Evolutionary conservation across 2,113 vertebrate genomes (phyloP).

Genomic region (Ciconia boyciana): DNA sequence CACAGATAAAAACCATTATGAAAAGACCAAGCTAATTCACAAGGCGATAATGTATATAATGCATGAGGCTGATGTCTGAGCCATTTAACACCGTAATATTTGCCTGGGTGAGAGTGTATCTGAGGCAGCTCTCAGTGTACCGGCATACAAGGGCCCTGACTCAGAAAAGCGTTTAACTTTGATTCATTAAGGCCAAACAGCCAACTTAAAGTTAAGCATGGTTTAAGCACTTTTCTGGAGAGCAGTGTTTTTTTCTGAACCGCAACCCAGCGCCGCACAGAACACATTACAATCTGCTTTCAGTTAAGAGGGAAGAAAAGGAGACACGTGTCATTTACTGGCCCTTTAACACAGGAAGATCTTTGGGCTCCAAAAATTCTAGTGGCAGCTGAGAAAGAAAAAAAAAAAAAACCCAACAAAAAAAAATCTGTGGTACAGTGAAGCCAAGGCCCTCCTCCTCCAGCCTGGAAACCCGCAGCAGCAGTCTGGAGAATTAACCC

Average conservation of each 20-base stretch:
- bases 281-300: background rate
- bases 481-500: background rate
- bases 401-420: background rate
- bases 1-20: accelerated
- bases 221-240: constrained; percentile 6
- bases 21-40: background rate
- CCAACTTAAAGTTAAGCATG: background rate
- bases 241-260: background rate
- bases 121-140: background rate
- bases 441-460: background rate
- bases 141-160: accelerated
- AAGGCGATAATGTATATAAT: accelerated
- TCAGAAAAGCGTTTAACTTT: background rate
- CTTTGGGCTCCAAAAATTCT: constrained; percentile 8
- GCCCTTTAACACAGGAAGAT: constrained; percentile 17
- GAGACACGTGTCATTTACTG: constrained; percentile 20
- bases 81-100: accelerated
- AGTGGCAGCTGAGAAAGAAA: background rate
- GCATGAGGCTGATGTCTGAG: background rate
- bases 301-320: constrained; percentile 5
- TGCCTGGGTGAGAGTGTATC: background rate
- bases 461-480: background rate
- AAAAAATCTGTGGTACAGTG: background rate
- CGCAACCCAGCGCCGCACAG: accelerated
- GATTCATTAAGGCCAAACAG: background rate